Evolutionary conservation across 2,797 vertebrate genomes (phyloP), one percentile per base, ranked within the genome.

Genomic region (Holocentrus rufus): DNA sequence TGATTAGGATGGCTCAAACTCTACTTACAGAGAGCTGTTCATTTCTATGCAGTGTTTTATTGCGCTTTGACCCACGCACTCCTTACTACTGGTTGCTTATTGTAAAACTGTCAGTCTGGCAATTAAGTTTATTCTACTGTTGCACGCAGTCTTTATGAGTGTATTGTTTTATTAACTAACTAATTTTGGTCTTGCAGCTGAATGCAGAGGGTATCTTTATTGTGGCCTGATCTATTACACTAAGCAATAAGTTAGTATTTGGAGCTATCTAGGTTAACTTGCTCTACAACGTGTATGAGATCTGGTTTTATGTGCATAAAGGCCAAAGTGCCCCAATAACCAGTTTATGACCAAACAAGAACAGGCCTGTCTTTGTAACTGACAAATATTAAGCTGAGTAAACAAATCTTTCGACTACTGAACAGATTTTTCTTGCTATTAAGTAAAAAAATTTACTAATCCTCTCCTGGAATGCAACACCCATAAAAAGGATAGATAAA

Each of bases 1-100:
- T 76, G 60, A 84, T 86, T 80, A 80, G 22, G 0, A 1, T 1
- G 27, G 75, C 39, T 87, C 80, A 88, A 89, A 87, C 83, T 91
- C 79, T 67, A 55, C 59, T 66, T 31, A 58, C 30, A 52, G 10
- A 27, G 30, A 80, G 74, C 49, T 20, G 36, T n/a, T 85, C 53
- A 80, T 79, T 80, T 83, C 73, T 84, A 72, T 83, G 56, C 80
- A 59, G 47, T 5, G 13, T 85, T 83, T 73, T 27, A 53, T 74
- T 50, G 67, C 18, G 42, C 30, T 65, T 62, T 65, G 39, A 84
- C 77, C 18, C 13, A 36, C 83, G 60, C 76, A 69, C 65, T 34
- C 9, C 36, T 39, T 39, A 39, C 34, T 36, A 36, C 34, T 36
- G 34, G 34, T 36, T 36, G 34, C 34, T 36, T 36, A 27, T 27